Conservation (phyloP, 2,113 vertebrate genomes). For the Pseudolaguvia tuberculata region DNA sequence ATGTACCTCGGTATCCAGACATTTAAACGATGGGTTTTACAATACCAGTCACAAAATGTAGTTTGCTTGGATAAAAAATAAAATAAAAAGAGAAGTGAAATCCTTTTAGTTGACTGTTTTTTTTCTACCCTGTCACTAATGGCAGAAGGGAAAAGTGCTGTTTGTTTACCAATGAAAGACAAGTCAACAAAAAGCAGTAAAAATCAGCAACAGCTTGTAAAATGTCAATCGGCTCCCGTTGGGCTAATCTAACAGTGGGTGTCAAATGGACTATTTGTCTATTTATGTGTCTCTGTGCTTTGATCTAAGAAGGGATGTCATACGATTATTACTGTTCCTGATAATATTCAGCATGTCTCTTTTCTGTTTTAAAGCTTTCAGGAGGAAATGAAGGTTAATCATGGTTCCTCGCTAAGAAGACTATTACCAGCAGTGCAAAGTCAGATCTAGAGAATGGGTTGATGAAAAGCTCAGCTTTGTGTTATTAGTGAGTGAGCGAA, state of each 20-base stretch:
- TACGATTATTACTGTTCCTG: slow-evolving; percentile 19
- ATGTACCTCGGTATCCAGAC: slow-evolving; percentile 9
- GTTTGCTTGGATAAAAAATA: neutral
- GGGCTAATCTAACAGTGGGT: slow-evolving; percentile 26
- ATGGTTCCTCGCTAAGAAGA: slow-evolving; percentile 20
- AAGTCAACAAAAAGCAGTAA: slow-evolving; percentile 1
- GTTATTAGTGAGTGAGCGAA: neutral
- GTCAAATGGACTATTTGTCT: neutral
- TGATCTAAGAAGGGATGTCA: slow-evolving; percentile 22
- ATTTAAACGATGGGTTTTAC: slow-evolving; percentile 1
- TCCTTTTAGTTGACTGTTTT: neutral
- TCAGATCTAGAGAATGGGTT: slow-evolving; percentile 10
- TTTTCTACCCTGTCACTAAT: neutral
- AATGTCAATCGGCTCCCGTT: neutral
- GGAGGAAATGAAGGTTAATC: slow-evolving; percentile 36
- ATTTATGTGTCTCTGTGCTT: slow-evolving; percentile 22
- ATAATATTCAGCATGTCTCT: slow-evolving; percentile 25
- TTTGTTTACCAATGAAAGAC: neutral
- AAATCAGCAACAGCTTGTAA: slow-evolving; percentile 1
- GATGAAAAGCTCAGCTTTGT: slow-evolving; percentile 32
- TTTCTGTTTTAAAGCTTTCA: slow-evolving; percentile 31
- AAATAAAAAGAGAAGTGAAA: neutral
- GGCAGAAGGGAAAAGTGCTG: neutral
- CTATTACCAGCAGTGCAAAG: slow-evolving; percentile 22
- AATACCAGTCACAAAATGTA: neutral